These are phyloP conservation scores for Araneus ventricosus DNA, from an alignment of 1,140 invertebrate species.

Conservation along the genomic window DNA sequence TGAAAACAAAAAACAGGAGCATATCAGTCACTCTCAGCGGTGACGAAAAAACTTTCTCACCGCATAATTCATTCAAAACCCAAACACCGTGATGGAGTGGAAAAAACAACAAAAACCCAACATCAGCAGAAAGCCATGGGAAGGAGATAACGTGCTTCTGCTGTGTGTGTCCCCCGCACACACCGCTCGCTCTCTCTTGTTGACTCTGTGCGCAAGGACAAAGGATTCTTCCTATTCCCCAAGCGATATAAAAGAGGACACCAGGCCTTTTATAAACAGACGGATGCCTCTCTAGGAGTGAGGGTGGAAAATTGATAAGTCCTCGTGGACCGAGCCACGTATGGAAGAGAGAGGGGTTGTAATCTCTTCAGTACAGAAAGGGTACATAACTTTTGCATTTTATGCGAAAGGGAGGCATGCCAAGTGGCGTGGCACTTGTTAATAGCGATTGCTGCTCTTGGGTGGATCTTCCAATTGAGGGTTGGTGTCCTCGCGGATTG, in stretches of 20 bases:
- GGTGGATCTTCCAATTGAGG: neutral
- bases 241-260: conserved; percentile 15
- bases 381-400: conserved; percentile 57
- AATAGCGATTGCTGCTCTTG: neutral
- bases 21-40: neutral
- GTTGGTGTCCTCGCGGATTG: neutral
- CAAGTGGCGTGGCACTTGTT: conserved; percentile 32
- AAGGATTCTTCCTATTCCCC: conserved; percentile 21
- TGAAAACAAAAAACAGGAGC: neutral
- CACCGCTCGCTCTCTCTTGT: neutral
- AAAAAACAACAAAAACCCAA: conserved; percentile 23
- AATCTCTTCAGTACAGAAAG: conserved; percentile 55
- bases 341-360: neutral
- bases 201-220: conserved; percentile 58
- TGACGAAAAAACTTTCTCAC: neutral
- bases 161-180: too few relatives aligned
- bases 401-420: neutral
- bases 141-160: neutral
- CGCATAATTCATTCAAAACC: conserved; percentile 45
- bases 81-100: conserved; percentile 15
- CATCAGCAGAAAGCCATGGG: neutral
- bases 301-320: conserved; percentile 40
- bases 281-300: neutral
- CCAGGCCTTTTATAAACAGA: conserved; percentile 11
- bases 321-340: neutral